Conservation (phyloP, 2,888 invertebrate genomes). For the Horisme vitalbata region DNA sequence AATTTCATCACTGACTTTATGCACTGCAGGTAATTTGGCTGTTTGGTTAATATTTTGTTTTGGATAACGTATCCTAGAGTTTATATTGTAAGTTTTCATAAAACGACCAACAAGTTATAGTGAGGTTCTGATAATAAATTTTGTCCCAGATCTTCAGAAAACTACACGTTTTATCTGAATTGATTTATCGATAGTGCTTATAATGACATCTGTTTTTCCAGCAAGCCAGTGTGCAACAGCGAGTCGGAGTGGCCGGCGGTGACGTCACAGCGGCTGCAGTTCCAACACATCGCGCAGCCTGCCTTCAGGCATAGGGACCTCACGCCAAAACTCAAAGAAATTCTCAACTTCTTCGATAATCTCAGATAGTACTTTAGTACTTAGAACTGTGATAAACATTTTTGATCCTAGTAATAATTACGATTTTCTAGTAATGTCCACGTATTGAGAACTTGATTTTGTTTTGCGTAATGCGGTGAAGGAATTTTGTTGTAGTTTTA, state of each 20-base stretch:
- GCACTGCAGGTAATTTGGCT: slow-evolving; percentile 50
- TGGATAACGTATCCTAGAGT: too few species aligned
- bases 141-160: too few species aligned
- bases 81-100: too few species aligned
- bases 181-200: not conserved
- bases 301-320: slow-evolving; percentile 33
- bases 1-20: slow-evolving; percentile 56
- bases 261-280: slow-evolving; percentile 31
- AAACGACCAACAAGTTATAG: too few species aligned
- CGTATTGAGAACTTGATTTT: slow-evolving; percentile 6
- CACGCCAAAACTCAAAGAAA: slow-evolving; percentile 41
- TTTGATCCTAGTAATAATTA: slow-evolving; percentile 7
- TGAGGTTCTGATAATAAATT: too few species aligned
- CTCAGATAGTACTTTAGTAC: slow-evolving; percentile 8
- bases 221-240: slow-evolving; percentile 50
- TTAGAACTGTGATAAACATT: slow-evolving; percentile 17
- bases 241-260: slow-evolving; percentile 47
- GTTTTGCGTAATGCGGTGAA: not conserved
- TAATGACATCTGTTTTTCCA: slow-evolving; percentile 37
- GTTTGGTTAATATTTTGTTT: too few species aligned
- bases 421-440: not conserved
- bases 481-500: slow-evolving; percentile 7
- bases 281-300: slow-evolving; percentile 50
- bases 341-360: slow-evolving; percentile 50
- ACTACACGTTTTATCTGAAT: too few species aligned